phyloP scores from a whole-genome alignment of 1,140 invertebrate species.

The Tenebrio molitor region DNA sequence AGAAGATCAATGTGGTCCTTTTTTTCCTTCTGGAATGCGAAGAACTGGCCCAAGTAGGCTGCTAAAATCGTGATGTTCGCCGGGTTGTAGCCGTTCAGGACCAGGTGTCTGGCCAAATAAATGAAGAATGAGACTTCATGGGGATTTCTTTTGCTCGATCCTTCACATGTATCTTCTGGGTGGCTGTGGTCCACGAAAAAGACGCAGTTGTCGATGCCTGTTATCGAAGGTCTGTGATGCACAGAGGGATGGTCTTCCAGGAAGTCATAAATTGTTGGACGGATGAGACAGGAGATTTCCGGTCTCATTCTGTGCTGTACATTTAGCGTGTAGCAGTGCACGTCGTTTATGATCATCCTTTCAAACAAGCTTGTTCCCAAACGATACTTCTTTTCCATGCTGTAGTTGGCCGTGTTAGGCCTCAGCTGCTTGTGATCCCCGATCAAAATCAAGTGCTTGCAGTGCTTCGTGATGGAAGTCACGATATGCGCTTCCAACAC shows the following conservation, averaged over 20 bases:
- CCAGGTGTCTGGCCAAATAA: constrained; percentile 72
- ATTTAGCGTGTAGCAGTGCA: constrained; percentile 69
- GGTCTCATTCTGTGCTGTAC: constrained; percentile 80
- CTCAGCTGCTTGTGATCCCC: constrained; percentile 82
- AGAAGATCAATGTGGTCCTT: constrained; percentile 58
- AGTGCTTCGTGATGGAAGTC: constrained; percentile 77
- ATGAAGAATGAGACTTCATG: constrained; percentile 74
- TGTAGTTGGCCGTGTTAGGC: constrained; percentile 74
- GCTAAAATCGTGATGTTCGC: constrained; percentile 77
- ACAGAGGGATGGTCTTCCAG: constrained; percentile 72
- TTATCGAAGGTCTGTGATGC: constrained; percentile 67
- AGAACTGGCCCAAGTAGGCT: constrained; percentile 77
- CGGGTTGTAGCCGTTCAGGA: constrained; percentile 72
- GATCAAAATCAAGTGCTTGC: constrained; percentile 81
- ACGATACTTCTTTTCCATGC: constrained; percentile 71
- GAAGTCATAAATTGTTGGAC: constrained; percentile 73
- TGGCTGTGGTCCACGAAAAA: constrained; percentile 75
- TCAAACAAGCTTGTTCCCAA: constrained; percentile 83
- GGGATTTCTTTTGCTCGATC: constrained; percentile 73
- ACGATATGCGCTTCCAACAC: constrained; percentile 84
- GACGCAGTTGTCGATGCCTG: constrained; percentile 68
- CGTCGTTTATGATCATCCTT: constrained; percentile 75
- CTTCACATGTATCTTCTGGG: constrained; percentile 68
- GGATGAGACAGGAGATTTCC: constrained; percentile 73
- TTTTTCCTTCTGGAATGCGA: constrained; percentile 67